Percentiles rank a stretch among this genome's conserved stretches.
phyloP scores from a whole-genome alignment of 2,113 vertebrate genomes.

The Cynoglossus semilaevis region DNA sequence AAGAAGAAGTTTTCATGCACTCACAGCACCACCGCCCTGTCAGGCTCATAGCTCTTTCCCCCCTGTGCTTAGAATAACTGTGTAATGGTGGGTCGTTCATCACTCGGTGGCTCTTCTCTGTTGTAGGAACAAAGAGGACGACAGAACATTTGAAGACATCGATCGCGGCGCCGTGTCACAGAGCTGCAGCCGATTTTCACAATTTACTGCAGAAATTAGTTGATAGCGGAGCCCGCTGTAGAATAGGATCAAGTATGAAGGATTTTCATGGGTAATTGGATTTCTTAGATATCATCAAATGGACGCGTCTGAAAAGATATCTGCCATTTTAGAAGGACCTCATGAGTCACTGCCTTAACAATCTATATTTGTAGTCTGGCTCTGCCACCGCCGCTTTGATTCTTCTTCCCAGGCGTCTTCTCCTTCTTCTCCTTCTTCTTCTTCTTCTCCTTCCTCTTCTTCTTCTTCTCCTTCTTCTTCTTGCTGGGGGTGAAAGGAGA shows the following conservation, averaged over 20 bases:
- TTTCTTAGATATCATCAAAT: constrained; percentile 42
- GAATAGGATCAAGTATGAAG: constrained; percentile 44
- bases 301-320: not conserved
- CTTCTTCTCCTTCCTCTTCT: not conserved
- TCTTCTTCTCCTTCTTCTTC: no score
- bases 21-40: not conserved
- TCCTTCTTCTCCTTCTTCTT: not conserved
- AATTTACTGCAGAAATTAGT: constrained; percentile 26
- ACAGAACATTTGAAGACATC: constrained; percentile 20
- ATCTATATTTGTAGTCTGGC: constrained; percentile 12
- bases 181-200: constrained; percentile 18
- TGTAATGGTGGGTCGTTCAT: constrained; percentile 25
- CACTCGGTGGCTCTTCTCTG: constrained; percentile 2
- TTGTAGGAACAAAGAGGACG: constrained; percentile 12
- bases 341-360: constrained; percentile 46
- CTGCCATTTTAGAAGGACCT: constrained; percentile 9
- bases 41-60: constrained; percentile 16
- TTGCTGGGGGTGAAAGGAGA: no score
- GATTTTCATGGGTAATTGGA: constrained; percentile 45
- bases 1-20: not conserved
- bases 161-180: constrained; percentile 12
- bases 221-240: constrained; percentile 25
- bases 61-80: constrained; percentile 19
- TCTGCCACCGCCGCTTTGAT: not conserved
- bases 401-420: not conserved